Conservation (phyloP, 2,113 vertebrate species). For the Gorsachius goisagi region DNA sequence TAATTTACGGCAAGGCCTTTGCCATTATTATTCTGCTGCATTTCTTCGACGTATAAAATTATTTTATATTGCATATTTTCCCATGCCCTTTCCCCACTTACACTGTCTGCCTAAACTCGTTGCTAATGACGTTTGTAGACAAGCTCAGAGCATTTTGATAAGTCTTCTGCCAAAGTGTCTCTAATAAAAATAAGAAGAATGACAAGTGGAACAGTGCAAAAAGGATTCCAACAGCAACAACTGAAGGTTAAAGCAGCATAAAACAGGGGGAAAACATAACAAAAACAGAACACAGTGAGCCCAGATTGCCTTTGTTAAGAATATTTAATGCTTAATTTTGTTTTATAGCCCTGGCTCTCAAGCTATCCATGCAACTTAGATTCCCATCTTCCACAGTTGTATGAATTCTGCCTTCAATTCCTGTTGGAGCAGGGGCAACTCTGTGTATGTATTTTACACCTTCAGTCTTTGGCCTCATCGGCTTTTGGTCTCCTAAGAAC, state of each 20-base stretch:
- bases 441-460: background rate
- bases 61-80: slow-evolving; percentile 67
- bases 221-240: slow-evolving; percentile 65
- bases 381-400: background rate
- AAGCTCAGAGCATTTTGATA: slow-evolving; percentile 67
- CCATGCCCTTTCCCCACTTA: slow-evolving; percentile 62
- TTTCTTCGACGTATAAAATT: slow-evolving; percentile 31
- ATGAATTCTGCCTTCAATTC: background rate
- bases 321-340: slow-evolving; percentile 36
- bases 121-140: slow-evolving; percentile 64
- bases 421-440: background rate
- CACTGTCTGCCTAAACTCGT: slow-evolving; percentile 45
- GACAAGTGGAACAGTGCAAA: slow-evolving; percentile 36
- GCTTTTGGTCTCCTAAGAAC: background rate
- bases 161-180: slow-evolving; percentile 53
- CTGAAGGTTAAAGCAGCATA: slow-evolving; percentile 62
- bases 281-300: slow-evolving; percentile 41
- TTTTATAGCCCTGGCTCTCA: background rate
- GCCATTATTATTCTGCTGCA: slow-evolving; percentile 13
- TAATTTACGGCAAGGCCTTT: slow-evolving; percentile 9
- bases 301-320: slow-evolving; percentile 39
- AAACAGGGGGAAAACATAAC: slow-evolving; percentile 51
- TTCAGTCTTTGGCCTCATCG: background rate
- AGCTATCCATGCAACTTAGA: background rate
- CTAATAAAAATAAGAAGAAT: slow-evolving; percentile 65